A percentile compares a stretch with the other conserved stretches of the same genome.
phyloP scores from a whole-genome alignment of 2,888 invertebrate genomes.

The Oxyscelio sp. region DNA sequence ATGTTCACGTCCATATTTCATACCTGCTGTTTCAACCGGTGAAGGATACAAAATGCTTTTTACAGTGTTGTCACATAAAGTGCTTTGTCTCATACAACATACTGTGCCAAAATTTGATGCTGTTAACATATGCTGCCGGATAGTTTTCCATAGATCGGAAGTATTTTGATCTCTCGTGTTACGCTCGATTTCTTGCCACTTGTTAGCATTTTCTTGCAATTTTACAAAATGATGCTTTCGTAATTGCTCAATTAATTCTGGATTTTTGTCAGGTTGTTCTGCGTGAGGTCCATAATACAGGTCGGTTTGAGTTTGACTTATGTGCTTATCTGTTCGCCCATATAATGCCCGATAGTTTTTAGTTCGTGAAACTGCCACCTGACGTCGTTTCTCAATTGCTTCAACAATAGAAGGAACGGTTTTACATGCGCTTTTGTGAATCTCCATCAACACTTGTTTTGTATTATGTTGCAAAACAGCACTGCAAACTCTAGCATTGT shows the following conservation, averaged over 20 bases:
- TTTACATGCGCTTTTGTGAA: no score
- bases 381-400: no score
- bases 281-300: no score
- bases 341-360: no score
- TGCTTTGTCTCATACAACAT: constrained; percentile 33
- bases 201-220: neutral
- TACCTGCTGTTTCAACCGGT: neutral
- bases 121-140: constrained; percentile 29
- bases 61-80: constrained; percentile 37
- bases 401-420: no score
- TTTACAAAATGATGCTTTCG: neutral
- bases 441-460: constrained; percentile 30
- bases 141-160: neutral
- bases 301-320: no score
- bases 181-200: neutral
- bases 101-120: constrained; percentile 51
- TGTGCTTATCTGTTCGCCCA: no score
- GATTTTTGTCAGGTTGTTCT: no score
- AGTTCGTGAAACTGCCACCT: no score
- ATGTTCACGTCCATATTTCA: neutral
- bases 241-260: no score
- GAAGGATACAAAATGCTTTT: constrained; percentile 31
- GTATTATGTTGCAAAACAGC: constrained; percentile 42
- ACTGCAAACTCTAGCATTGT: constrained; percentile 27
- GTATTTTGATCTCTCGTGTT: neutral